A percentile compares a stretch with the other conserved stretches of the same genome.
These are phyloP conservation scores for Leptarthrus brevirostris DNA, from an alignment of 2,888 invertebrate species.

Conservation along the genomic window DNA sequence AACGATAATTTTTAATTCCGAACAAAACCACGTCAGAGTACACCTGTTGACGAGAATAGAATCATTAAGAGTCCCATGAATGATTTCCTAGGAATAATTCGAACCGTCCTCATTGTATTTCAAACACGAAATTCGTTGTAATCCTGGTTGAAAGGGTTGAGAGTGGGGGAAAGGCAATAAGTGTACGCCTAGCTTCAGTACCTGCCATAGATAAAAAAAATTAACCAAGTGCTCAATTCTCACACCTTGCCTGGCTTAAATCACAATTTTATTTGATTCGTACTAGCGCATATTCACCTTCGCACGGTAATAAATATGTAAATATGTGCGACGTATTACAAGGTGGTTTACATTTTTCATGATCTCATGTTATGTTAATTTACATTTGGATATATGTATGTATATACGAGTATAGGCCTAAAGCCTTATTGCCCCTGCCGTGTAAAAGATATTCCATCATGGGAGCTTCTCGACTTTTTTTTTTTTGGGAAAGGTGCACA, in stretches of 20 bases:
- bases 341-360: conserved; percentile 20
- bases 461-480: conserved; percentile 4
- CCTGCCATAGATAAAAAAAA: conserved; percentile 2
- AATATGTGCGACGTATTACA: conserved; percentile 1
- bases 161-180: too few relatives aligned
- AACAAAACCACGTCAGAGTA: too few relatives aligned
- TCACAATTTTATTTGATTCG: conserved; percentile 10
- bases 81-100: too few relatives aligned
- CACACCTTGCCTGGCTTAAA: not conserved
- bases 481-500: not conserved
- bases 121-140: too few relatives aligned
- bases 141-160: too few relatives aligned
- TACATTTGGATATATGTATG: not conserved
- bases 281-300: not conserved
- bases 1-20: too few relatives aligned
- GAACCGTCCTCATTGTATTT: too few relatives aligned
- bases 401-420: too few relatives aligned
- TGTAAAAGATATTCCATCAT: conserved; percentile 9
- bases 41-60: too few relatives aligned
- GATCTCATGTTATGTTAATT: conserved; percentile 23
- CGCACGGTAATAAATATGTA: conserved; percentile 12
- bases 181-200: too few relatives aligned
- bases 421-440: not conserved
- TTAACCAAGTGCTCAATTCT: not conserved
- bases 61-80: too few relatives aligned